Base-by-base conservation (phyloP, 2,888 invertebrate species). In the Ernsta delagoae region DNA sequence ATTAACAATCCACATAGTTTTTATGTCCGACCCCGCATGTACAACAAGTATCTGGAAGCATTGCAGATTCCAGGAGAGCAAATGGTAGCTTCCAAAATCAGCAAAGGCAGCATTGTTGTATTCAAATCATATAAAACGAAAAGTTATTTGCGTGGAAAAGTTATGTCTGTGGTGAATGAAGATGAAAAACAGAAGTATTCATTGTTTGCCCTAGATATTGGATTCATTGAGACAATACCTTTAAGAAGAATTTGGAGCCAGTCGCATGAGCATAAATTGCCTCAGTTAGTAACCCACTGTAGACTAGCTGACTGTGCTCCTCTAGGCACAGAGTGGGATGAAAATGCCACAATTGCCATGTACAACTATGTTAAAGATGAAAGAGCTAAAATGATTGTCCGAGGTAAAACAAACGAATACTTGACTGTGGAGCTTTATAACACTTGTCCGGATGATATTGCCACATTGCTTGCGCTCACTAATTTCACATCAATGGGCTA, bases 141-240 rank as follows among this genome's bases (percentile, higher is more conserved):
- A 7, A 43, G 31, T 11, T 31, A 53, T 12, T 24, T 63, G 3
- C 69, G 69, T 4, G 69, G 69, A 1, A 59, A 43, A 45, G 31
- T 69, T 24, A 3, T 59, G 4, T 50, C 31, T n/a, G 11, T 59
- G 0, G 45, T 4, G 11, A 3, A 11, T 12, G 4, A 12, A 36
- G 7, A 16, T 16, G n/a, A 45, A 0, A 41, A 31, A 12, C 12
- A 41, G 41, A 53, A 6, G 24, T 79, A 74, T 69, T 78, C 79
- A 62, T 59, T 83, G 31, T 77, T 73, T 66, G 74, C 82, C 4
- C 63, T 75, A 39, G 83, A 83, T 70, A 78, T 76, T 70, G 83
- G 83, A 1, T 76, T 71, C 54, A 50, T 75, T 1, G 81, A 82
- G 31, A 75, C 72, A 64, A 71, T 82, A 4, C 71, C 76, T 1